Base-by-base conservation (phyloP, 2,797 vertebrate species). In the Galago senegalensis region DNA sequence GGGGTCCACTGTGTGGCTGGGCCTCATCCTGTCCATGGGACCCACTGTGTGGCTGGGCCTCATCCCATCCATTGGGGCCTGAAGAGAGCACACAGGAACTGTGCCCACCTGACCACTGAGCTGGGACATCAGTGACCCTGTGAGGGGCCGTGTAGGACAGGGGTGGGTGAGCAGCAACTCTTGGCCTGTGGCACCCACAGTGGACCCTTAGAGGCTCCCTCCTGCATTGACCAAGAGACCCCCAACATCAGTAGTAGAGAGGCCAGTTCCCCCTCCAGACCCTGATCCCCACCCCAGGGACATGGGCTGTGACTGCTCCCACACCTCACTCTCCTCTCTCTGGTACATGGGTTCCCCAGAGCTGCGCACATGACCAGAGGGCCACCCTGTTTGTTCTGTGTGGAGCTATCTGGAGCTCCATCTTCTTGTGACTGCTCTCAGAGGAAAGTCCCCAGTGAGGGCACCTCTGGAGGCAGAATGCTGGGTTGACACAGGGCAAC, bases 341-440 rank as follows among this genome's bases (percentile, higher is more conserved):
- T 10, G 56, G 16, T 4, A 3, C 3, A 12, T 20, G 5, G 13
- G 20, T 63, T 49, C 65, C 21, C 27, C 17, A 81, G 69, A 25
- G 34, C 11, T 5, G 21, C 9, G 2, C 18, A 10, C 7, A 12
- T 2, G 7, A 29, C 20, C 6, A 3, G 4, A 65, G 23, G 37
- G 31, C 21, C 10, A 43, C 65, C 34, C 13, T 0, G 2, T 10
- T 2, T 23, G 13, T 4, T 4, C 34, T 1, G 8, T 31, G 13
- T 43, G n/a, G 43, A 37, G 4, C 11, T 10, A 0, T 8, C 46
- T 17, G 34, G 17, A 67, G 16, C 16, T 23, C 29, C 8, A 0
- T 56, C 23, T 31, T n/a, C 60, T 29, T 14, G 56, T 3, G 2
- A 72, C 7, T 20, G 14, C 21, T 76, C 27, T 80, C n/a, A 17